These are phyloP conservation scores for Lichenostomus cassidix DNA, from an alignment of 2,113 vertebrate species.

Conservation along the genomic window DNA sequence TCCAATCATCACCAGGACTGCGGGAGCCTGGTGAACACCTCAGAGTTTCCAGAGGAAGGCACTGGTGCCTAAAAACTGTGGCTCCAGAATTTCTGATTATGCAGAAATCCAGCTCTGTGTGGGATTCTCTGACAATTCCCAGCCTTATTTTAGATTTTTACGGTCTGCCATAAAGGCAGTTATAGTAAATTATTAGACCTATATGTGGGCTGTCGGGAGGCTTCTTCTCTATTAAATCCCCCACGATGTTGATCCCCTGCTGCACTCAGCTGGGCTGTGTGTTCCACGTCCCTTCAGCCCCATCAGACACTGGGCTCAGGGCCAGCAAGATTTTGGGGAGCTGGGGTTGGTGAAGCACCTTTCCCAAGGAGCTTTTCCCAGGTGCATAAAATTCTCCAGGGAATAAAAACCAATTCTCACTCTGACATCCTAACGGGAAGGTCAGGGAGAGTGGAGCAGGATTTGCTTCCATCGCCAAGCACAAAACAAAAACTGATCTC, in stretches of 20 bases:
- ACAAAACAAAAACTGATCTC: not conserved
- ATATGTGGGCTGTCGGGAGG: not conserved
- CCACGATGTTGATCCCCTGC: not conserved
- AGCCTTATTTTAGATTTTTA: slow-evolving; percentile 30
- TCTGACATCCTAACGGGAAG: rapidly evolving
- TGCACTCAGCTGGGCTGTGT: not conserved
- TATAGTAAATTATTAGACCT: slow-evolving; percentile 22
- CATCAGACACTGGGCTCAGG: rapidly evolving
- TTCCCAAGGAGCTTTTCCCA: not conserved
- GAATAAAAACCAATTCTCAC: not conserved
- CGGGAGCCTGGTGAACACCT: rapidly evolving
- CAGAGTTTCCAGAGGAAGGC: not conserved
- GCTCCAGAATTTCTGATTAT: not conserved
- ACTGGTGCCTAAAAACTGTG: not conserved
- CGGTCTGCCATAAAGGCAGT: not conserved
- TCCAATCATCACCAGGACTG: not conserved
- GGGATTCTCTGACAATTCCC: slow-evolving; percentile 7
- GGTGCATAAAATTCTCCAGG: not conserved
- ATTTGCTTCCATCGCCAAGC: not conserved
- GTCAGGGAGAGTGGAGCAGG: rapidly evolving
- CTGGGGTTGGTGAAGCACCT: not conserved
- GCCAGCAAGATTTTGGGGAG: not conserved
- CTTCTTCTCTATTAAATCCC: not conserved
- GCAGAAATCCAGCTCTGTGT: not conserved
- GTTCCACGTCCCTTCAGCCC: not conserved